These are phyloP conservation scores for Copidosoma aretas DNA, from an alignment of 2,888 invertebrate genomes.

Conservation along the genomic window DNA sequence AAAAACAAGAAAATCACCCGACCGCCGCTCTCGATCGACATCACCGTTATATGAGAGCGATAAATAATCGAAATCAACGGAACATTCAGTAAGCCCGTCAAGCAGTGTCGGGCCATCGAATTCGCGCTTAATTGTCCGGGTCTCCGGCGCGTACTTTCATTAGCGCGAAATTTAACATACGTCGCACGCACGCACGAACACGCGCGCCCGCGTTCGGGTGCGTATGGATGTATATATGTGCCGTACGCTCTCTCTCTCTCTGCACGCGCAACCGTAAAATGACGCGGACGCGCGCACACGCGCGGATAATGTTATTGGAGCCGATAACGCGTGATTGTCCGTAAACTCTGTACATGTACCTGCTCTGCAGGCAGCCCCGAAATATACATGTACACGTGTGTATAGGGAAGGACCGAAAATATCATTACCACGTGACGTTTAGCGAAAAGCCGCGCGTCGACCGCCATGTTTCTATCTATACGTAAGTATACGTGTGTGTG, in stretches of 20 bases:
- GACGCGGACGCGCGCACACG: background rate
- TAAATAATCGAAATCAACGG: no score
- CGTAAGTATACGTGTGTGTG: no score
- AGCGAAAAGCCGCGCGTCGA: no score
- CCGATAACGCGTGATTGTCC: conserved; percentile 25
- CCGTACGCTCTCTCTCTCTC: no score
- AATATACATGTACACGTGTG: no score
- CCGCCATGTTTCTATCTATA: no score
- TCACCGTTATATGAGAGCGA: no score
- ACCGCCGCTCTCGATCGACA: background rate
- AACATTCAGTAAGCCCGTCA: no score
- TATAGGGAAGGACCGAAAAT: background rate
- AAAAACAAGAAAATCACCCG: no score
- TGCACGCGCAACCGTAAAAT: no score
- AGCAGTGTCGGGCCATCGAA: background rate
- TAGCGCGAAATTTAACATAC: background rate
- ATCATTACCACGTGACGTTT: background rate
- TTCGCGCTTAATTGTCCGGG: background rate
- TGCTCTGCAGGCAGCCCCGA: background rate
- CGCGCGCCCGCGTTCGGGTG: background rate
- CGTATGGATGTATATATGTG: no score
- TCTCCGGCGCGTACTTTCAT: background rate
- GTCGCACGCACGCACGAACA: background rate
- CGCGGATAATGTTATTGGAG: background rate
- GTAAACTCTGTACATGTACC: conserved; percentile 2